Percentiles rank a stretch among this genome's conserved stretches.
Evolutionary conservation across 2,888 invertebrate genomes (phyloP).

Genomic region (Lysandra bellargus): DNA sequence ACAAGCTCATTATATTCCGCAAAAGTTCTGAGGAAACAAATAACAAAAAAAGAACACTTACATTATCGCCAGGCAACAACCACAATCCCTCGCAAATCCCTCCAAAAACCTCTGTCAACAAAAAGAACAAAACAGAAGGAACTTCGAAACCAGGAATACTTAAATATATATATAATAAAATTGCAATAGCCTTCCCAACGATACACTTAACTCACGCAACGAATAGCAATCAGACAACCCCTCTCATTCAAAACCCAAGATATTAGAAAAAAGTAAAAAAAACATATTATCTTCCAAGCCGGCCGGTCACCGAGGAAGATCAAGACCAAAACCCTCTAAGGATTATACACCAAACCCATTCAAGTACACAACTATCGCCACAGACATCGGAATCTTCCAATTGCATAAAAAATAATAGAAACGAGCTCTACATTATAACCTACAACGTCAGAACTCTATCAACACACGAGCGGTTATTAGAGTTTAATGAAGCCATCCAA

Average conservation of each 20-base stretch:
- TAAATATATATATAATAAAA: slow-evolving; percentile 39
- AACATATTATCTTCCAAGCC: slow-evolving; percentile 35
- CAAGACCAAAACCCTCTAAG: slow-evolving; percentile 35
- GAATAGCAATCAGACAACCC: slow-evolving; percentile 35
- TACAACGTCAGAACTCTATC: slow-evolving; percentile 37
- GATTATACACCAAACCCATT: neutral
- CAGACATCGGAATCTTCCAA: neutral
- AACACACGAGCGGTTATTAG: slow-evolving; percentile 40
- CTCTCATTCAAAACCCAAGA: slow-evolving; percentile 16
- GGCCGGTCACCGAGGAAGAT: slow-evolving; percentile 36
- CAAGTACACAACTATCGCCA: neutral
- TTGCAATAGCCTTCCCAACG: slow-evolving; percentile 16
- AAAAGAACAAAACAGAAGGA: too few relatives aligned
- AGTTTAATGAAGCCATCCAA: slow-evolving; percentile 37
- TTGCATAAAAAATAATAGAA: neutral
- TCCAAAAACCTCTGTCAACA: too few relatives aligned
- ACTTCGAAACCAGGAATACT: slow-evolving; percentile 40
- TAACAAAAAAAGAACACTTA: slow-evolving; percentile 4
- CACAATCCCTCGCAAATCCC: neutral
- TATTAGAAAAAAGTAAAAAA: slow-evolving; percentile 16
- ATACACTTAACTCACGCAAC: slow-evolving; percentile 26
- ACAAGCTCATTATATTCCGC: slow-evolving; percentile 36
- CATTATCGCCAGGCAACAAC: neutral
- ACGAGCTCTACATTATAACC: slow-evolving; percentile 25
- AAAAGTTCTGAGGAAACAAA: slow-evolving; percentile 16